phyloP scores from a whole-genome alignment of 2,113 vertebrate genomes.

The Cololabis saira region DNA sequence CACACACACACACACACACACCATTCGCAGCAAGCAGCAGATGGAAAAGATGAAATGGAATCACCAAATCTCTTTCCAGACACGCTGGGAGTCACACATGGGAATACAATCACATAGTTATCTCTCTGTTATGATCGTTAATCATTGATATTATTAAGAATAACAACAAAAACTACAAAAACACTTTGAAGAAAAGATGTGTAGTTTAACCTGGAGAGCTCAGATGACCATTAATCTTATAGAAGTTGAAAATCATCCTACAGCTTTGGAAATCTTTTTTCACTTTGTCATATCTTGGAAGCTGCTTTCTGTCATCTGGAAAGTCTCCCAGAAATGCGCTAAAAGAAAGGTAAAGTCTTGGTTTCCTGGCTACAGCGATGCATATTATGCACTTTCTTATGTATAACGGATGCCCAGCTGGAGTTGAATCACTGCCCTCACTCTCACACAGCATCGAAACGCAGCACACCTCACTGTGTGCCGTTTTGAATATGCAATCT shows the following conservation, averaged over 20 bases:
- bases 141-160: slow-evolving; percentile 59
- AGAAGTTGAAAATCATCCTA: slow-evolving; percentile 37
- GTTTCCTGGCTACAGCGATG: no score
- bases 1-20: no score
- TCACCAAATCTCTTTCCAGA: slow-evolving; percentile 55
- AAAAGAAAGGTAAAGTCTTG: no score
- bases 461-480: slow-evolving; percentile 31
- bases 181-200: not conserved
- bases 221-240: slow-evolving; percentile 58
- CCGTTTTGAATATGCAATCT: slow-evolving; percentile 52
- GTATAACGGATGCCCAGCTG: not conserved
- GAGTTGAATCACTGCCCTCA: slow-evolving; percentile 19
- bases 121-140: slow-evolving; percentile 55
- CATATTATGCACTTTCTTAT: not conserved
- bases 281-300: slow-evolving; percentile 17
- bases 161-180: slow-evolving; percentile 42
- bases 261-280: slow-evolving; percentile 17
- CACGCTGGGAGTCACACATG: slow-evolving; percentile 39
- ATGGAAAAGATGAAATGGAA: slow-evolving; percentile 61
- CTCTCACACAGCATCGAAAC: slow-evolving; percentile 27
- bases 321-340: not conserved
- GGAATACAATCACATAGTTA: slow-evolving; percentile 48
- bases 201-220: slow-evolving; percentile 31
- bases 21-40: slow-evolving; percentile 54
- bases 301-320: slow-evolving; percentile 4